Conservation (phyloP, 2,113 vertebrate genomes). For the Cryptotis parvus region DNA sequence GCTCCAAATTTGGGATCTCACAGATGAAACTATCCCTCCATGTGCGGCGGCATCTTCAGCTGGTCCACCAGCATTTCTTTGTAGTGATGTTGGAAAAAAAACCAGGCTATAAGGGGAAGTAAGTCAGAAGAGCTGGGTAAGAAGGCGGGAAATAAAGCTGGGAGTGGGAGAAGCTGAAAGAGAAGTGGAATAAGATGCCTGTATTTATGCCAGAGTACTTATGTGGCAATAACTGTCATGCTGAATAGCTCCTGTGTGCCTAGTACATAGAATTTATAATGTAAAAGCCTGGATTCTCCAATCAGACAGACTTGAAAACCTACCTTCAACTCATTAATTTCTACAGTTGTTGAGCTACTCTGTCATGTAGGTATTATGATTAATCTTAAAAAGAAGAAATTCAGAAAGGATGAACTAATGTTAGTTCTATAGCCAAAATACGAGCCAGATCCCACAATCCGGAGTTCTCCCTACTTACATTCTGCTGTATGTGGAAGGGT, state of each 20-base stretch:
- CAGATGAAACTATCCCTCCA: no score
- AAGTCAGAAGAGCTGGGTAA: conserved; percentile 40
- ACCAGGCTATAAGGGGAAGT: conserved; percentile 85
- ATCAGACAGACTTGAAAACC: background rate
- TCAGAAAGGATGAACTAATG: background rate
- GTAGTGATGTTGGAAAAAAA: conserved; percentile 92
- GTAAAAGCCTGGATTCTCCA: background rate
- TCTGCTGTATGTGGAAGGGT: background rate
- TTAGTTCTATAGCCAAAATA: background rate
- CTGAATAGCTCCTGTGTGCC: background rate
- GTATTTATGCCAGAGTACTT: background rate
- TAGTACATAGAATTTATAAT: background rate
- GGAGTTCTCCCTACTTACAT: background rate
- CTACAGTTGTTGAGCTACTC: background rate
- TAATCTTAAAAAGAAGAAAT: background rate
- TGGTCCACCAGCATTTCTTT: conserved; percentile 83
- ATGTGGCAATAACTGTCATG: rapidly evolving
- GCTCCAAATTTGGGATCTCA: no score
- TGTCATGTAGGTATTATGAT: background rate
- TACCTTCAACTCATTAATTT: background rate
- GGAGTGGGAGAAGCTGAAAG: background rate
- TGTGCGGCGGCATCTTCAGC: background rate
- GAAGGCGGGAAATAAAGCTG: background rate
- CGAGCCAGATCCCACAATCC: background rate
- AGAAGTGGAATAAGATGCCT: background rate